Conservation (phyloP, 2,113 vertebrate species). For the Esox niger region DNA sequence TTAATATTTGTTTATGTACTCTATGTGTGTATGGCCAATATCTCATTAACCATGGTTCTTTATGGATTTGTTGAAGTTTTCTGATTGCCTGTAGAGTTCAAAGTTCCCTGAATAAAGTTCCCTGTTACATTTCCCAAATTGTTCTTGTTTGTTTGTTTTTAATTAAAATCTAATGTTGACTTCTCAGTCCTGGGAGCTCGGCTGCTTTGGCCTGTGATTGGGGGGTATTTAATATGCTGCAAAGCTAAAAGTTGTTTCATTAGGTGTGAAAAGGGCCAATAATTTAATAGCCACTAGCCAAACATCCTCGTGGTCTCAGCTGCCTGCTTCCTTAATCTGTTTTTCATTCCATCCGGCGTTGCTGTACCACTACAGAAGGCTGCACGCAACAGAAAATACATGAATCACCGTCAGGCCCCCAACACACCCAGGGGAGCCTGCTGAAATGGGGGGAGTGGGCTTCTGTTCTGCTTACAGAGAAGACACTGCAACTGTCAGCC, state of each 20-base stretch:
- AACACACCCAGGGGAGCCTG: slow-evolving; percentile 58
- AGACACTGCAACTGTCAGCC: neutral
- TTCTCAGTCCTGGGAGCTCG: slow-evolving; percentile 60
- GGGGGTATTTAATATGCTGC: slow-evolving; percentile 72
- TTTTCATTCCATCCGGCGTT: slow-evolving; percentile 72
- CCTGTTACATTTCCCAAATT: slow-evolving; percentile 60
- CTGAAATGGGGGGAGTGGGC: slow-evolving; percentile 51
- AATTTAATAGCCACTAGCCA: slow-evolving; percentile 77
- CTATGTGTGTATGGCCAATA: neutral
- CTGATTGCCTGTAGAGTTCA: slow-evolving; percentile 47
- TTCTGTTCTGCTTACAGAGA: slow-evolving; percentile 40
- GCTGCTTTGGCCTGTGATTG: slow-evolving; percentile 63
- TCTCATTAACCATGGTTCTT: neutral
- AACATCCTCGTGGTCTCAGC: slow-evolving; percentile 70
- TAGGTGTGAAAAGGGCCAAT: slow-evolving; percentile 77
- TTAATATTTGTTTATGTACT: slow-evolving; percentile 20
- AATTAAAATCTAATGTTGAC: slow-evolving; percentile 72
- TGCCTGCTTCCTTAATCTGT: slow-evolving; percentile 73
- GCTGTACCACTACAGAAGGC: slow-evolving; percentile 62
- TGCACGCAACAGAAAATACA: slow-evolving; percentile 69
- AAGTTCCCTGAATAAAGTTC: slow-evolving; percentile 40
- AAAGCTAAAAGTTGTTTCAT: slow-evolving; percentile 76
- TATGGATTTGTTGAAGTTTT: neutral
- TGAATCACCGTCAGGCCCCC: slow-evolving; percentile 68
- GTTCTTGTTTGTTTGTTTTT: slow-evolving; percentile 68